Base-by-base conservation (phyloP, 2,888 invertebrate genomes). In the Ormyrus nitidulus region DNA sequence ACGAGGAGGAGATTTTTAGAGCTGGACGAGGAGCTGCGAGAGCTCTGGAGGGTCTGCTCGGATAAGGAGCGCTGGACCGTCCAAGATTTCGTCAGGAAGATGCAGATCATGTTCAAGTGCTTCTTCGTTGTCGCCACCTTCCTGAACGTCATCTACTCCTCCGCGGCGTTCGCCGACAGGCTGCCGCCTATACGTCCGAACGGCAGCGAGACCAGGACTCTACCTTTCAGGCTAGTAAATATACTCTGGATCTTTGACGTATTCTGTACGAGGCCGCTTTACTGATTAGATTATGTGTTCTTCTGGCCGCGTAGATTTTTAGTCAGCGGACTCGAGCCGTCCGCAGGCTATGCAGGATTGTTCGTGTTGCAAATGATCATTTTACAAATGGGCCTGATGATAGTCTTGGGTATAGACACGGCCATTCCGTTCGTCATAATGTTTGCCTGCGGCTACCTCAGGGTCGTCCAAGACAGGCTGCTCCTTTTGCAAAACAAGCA, bases 361-460 rank as follows among this genome's bases (percentile, higher is more conserved):
- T 85, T 83, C 58, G 44, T 70, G 3, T 0, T 82, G 10, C 85
- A 86, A 69, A 59, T 85, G 8, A 19, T 74, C 2, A 48, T 80
- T 0, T 73, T 84, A 49, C n/a, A 77, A 5, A 82, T 82, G 54
- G 77, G 83, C 8, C 82, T 81, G 1, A 34, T 85, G 5, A 82
- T 84, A 0, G 83, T 81, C 51, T 81, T 82, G 6, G 85, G 71
- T 5, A 64, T 81, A 0, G 85, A 86, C 65, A 86, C 84, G 0
- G 64, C 83, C 34, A 84, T 83, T 1, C 85, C 86, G 34, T 59
- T 85, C 46, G 65, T 86, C 4, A 72, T 84, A 10, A 66, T 84
- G 51, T 82, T 83, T 1, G 70, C 81, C 2, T 83, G 85, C 59
- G 86, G 84, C 6, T 84, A 85, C 58, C 82, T 86, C n/a, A 83